phyloP scores from a whole-genome alignment of 2,113 vertebrate species.

The Chaenogobius annularis region DNA sequence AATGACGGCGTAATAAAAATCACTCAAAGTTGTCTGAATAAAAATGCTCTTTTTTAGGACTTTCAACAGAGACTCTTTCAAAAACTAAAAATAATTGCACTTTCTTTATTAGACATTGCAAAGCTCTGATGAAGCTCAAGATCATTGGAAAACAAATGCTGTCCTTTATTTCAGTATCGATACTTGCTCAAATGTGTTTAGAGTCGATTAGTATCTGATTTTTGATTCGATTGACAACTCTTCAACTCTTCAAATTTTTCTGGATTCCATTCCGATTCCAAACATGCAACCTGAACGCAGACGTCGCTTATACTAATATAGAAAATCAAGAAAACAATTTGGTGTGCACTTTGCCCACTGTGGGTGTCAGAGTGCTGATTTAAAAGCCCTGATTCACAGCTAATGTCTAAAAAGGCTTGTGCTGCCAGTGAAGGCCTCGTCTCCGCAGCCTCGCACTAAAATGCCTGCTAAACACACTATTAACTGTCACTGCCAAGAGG shows the following conservation, averaged over 20 bases:
- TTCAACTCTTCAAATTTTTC: constrained; percentile 27
- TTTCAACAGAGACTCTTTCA: no score
- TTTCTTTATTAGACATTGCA: no score
- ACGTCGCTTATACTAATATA: constrained; percentile 1
- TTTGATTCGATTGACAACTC: no score
- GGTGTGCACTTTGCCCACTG: constrained; percentile 17
- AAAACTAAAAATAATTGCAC: no score
- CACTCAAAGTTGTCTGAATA: no score
- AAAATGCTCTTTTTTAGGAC: no score
- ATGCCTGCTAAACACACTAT: constrained; percentile 29
- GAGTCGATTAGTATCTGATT: no score
- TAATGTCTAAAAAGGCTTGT: constrained; percentile 39
- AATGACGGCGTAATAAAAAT: no score
- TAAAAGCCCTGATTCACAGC: constrained; percentile 24
- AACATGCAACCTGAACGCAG: not conserved
- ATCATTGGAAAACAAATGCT: no score
- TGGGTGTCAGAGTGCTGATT: constrained; percentile 18
- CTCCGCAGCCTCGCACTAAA: constrained; percentile 12
- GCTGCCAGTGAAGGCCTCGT: constrained; percentile 10
- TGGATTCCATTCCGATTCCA: constrained; percentile 29
- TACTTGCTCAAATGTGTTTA: no score
- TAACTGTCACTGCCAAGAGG: constrained; percentile 13
- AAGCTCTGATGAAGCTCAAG: no score
- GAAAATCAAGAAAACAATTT: constrained; percentile 16
- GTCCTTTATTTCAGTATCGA: no score